Evolutionary conservation across 2,888 invertebrate genomes (phyloP), one percentile per base, ranked within the genome.

Genomic region (Malacosoma neustria): DNA sequence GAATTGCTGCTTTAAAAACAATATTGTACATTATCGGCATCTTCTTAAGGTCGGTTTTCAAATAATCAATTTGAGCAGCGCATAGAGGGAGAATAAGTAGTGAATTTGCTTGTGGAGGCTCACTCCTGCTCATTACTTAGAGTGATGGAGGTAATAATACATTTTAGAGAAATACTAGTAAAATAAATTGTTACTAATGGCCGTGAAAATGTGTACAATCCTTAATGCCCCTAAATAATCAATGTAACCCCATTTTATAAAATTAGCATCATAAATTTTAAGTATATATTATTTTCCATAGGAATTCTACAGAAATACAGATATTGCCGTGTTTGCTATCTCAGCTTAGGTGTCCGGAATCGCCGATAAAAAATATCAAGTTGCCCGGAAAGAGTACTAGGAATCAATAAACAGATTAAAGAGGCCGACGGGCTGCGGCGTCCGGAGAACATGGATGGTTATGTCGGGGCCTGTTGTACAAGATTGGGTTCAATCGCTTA

Each of bases 351-450:
- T 22, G 9, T 9, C 22, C 22, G 22, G 22, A 22, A 22, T 22
- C 5, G 22, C 22, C 22, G 46, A 47, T 49, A 46, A 49, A 51
- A 49, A 46, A 48, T 46, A 48, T 43, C 42, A 14, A n/a, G 7
- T 40, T 36, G 22, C 39, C 37, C 33, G 37, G 43, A 42, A 41
- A 45, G 42, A 48, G 48, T 34, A 41, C 46, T 39, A 41, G 34
- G 48, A 50, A 50, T 52, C 50, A 50, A 52, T 50, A 52, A 52
- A 46, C 48, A 45, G 52, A 49, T 53, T 50, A 49, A 44, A 41
- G 43, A 41, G 43, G 36, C 39, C 36, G 40, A 34, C 30, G 38
- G 22, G 5, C 22, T 22, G 22, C 22, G 22, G 22, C 9, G 22
- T 9, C 9, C 22, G 22, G 22, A 22, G 22, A 22, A 22, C 22